Conservation (phyloP, 2,888 invertebrate genomes). For the Gari tellinella region DNA sequence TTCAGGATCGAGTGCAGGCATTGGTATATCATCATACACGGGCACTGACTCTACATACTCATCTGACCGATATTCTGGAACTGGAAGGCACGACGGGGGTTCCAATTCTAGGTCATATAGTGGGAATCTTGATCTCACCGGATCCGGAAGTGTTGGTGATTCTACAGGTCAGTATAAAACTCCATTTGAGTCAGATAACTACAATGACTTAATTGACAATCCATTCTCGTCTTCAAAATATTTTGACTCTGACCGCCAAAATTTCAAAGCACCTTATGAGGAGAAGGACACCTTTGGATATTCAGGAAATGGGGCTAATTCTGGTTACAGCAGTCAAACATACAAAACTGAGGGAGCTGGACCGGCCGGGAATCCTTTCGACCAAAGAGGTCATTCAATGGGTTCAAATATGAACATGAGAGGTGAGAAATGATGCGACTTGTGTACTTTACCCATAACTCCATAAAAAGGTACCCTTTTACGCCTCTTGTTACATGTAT, state of each 20-base stretch:
- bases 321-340: neutral
- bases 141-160: neutral
- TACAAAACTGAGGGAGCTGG: conserved; percentile 1
- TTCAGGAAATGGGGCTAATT: no score
- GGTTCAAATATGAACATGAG: no score
- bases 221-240: conserved; percentile 37
- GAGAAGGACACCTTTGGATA: no score
- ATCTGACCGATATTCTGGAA: conserved; percentile 8
- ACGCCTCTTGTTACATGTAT: no score
- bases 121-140: neutral
- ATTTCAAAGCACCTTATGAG: no score
- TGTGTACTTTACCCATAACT: no score
- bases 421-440: no score
- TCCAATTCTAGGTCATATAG: no score
- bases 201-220: conserved; percentile 43
- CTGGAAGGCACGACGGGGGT: neutral
- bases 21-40: neutral
- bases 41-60: conserved; percentile 1
- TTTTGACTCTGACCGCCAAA: no score
- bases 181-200: conserved; percentile 48
- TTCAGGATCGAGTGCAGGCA: neutral
- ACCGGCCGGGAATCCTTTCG: conserved; percentile 28
- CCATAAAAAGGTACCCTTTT: no score
- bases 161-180: conserved; percentile 35
- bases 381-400: conserved; percentile 25